Evolutionary conservation across 2,888 invertebrate genomes (phyloP).

Genomic region (Cephus spinipes): DNA sequence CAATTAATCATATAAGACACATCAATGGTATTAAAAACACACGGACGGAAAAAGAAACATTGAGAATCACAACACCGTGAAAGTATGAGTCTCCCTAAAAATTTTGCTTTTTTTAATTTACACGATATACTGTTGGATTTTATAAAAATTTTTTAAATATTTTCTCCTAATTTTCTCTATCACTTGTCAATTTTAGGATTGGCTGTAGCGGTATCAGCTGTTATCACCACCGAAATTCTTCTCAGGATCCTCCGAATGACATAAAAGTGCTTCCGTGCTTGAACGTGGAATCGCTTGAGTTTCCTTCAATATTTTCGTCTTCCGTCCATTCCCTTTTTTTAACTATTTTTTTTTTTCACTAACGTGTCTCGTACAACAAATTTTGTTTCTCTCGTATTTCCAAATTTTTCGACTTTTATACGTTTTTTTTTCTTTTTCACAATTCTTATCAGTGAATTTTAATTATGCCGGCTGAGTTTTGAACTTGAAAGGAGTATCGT

Average conservation of each 20-base stretch:
- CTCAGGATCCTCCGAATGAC: not conserved
- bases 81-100: not conserved
- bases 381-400: not conserved
- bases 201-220: not conserved
- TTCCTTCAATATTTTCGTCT: not conserved
- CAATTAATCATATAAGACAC: not conserved
- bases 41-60: not conserved
- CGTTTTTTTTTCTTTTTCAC: not conserved
- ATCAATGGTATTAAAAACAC: not conserved
- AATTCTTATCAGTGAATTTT: not conserved
- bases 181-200: not conserved
- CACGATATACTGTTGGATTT: not conserved
- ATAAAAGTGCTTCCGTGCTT: not conserved
- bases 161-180: not conserved
- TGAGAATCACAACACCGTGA: conserved; percentile 5
- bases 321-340: not conserved
- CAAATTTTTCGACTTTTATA: not conserved
- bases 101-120: not conserved
- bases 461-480: not conserved
- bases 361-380: not conserved
- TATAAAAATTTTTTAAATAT: not conserved
- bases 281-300: not conserved
- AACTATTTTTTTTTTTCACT: not conserved
- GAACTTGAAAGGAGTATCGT: conserved; percentile 2
- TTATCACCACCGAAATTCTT: conserved; percentile 4